These are phyloP conservation scores for Aurelia aurita complex sp. Pacific DNA, from an alignment of 30 jellyfish, hydroid and myxozoan genomes.

Conservation along the genomic window DNA sequence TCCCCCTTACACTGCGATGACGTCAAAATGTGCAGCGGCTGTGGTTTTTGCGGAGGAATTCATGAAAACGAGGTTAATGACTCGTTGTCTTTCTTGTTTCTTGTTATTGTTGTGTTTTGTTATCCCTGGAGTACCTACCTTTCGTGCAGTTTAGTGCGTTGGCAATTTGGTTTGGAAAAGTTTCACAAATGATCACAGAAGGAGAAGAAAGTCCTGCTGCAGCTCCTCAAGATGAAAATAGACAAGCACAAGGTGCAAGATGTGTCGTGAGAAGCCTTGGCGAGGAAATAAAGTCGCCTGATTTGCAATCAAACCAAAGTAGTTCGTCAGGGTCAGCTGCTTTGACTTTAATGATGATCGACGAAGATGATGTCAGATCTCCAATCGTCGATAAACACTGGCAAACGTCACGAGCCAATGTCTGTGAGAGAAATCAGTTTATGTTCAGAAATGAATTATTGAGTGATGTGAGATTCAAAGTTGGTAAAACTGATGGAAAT, in stretches of 20 bases:
- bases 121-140: no score
- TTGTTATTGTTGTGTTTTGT: no score
- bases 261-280: neutral
- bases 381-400: constrained; percentile 58
- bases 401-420: constrained; percentile 89
- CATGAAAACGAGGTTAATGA: no score
- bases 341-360: no score
- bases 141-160: no score
- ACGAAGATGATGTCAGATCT: no score
- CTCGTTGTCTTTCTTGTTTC: no score
- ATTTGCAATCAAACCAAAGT: no score
- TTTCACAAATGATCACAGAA: no score
- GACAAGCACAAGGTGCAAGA: constrained; percentile 1
- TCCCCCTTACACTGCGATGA: neutral
- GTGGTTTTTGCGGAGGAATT: no score
- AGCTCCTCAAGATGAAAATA: neutral
- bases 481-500: constrained; percentile 64
- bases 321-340: no score
- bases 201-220: neutral
- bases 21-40: neutral
- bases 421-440: constrained; percentile 84
- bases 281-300: neutral
- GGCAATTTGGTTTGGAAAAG: no score
- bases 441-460: constrained; percentile 84
- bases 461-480: constrained; percentile 83